Evolutionary conservation across 1,140 invertebrate genomes (phyloP).

Genomic region (Cydia pomonella): DNA sequence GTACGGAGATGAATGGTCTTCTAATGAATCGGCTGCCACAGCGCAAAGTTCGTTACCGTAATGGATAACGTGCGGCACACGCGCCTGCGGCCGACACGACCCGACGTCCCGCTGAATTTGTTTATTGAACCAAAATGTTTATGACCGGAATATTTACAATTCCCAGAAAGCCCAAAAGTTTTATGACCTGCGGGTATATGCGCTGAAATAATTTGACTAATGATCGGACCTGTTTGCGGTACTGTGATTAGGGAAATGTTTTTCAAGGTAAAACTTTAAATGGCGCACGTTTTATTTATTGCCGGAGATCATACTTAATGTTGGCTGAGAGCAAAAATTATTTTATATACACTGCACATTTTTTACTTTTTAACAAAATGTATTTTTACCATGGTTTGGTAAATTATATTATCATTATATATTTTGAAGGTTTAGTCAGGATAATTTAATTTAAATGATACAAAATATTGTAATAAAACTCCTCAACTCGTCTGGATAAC

Average conservation of each 20-base stretch:
- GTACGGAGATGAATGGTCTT: conserved; percentile 41
- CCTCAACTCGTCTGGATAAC: too few relatives aligned
- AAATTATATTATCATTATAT: too few relatives aligned
- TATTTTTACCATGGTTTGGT: too few relatives aligned
- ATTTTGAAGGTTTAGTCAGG: too few relatives aligned
- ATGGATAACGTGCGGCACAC: conserved; percentile 38
- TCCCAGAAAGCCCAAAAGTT: conserved; percentile 28
- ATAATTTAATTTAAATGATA: too few relatives aligned
- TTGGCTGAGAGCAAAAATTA: background rate
- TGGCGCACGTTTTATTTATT: conserved; percentile 15
- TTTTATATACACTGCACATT: too few relatives aligned
- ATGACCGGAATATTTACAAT: conserved; percentile 29
- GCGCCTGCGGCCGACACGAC: conserved; percentile 16
- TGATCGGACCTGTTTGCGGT: conserved; percentile 24
- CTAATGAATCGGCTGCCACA: conserved; percentile 42
- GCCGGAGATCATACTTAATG: background rate
- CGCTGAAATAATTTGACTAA: conserved; percentile 31
- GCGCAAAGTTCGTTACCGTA: conserved; percentile 45
- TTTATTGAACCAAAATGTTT: conserved; percentile 27
- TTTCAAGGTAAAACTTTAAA: conserved; percentile 27
- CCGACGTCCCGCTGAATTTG: conserved; percentile 13
- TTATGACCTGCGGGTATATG: conserved; percentile 31
- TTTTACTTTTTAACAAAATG: too few relatives aligned
- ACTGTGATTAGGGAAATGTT: conserved; percentile 23
- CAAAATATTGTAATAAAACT: too few relatives aligned